Base-by-base conservation (phyloP, 1,140 invertebrate genomes). In the Chironomus striatipennis region DNA sequence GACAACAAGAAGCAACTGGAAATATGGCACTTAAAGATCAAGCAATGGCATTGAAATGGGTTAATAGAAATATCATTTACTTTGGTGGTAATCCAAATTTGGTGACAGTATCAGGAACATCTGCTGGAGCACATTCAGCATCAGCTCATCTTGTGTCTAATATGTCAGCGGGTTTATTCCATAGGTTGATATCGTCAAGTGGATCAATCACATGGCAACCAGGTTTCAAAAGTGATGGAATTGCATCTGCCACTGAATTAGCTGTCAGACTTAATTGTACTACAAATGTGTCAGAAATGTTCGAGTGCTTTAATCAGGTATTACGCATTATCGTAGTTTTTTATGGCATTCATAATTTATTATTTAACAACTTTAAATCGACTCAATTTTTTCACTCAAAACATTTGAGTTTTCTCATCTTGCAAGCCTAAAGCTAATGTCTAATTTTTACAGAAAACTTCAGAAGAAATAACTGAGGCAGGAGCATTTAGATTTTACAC, bases 71-170 rank as follows among this genome's bases (percentile, higher is more conserved):
- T 73, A 87, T 89, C 34, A 78, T 21, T 7, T 74, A 77, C 0
- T 89, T 89, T 79, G 87, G 87, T 18, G 88, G 88, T 6, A 86
- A 90, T 81, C 83, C 86, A 1, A 80, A 83, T 15, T 76, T 77
- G 24, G 84, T 89, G 1, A 88, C 87, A 12, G 81, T 86, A 0
- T 74, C 76, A 1, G 88, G 87, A 15, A 83, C 86, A 74, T 84
- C 83, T 75, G 86, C 85, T 18, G 87, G 87, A 6, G 81, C 79
- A n/a, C 24, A 42, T 34, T 83, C 7, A 70, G 79, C 81, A 6
- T 78, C 80, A 43, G 77, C 84, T 9, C 86, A 86, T 75, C 76
- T 86, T 76, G 43, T 87, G 8, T 81, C 80, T 75, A 79, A 80
- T n/a, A 76, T 77, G 0, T 86, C 85, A n/a, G 82, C 82, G 17